Evolutionary conservation across 2,113 vertebrate genomes (phyloP), one percentile per base, ranked within the genome.

Genomic region (Ancistrus triradiatus): DNA sequence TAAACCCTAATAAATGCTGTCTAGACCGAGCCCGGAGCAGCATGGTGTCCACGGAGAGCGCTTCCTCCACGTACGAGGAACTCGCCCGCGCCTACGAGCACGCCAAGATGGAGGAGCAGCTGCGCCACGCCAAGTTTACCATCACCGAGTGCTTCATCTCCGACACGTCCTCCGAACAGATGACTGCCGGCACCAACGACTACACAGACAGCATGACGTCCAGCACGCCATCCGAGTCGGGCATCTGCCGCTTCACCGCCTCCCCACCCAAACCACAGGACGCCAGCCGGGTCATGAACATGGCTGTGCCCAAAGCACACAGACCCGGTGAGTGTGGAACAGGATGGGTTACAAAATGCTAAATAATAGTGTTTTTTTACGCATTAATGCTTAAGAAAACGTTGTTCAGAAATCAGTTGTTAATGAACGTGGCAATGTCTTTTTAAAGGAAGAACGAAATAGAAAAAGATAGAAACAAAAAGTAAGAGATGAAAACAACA

Each of bases 111-210:
- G 96, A 99, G 76, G 96, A 99, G 71, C 96, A 99, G 84, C 89
- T 99, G 74, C 85, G 95, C 49, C 95, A 99, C 1, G 96, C 96
- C 82, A 99, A 98, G 89, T 99, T 99, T 91, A 98, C 95, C 85
- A 97, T 99, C 86, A 99, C 96, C 0, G 96, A 99, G 74, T 99
- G 96, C 90, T 99, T 99, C 91, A 98, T 99, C 74, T 99, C 96
- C 0, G 96, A 99, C 87, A 99, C 96, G 0, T 99, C 96, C 0
- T 98, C 95, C 0, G 96, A 98, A 75, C 96, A 99, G 87, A 87
- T 98, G 85, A 98, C 95, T 46, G 96, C 96, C 74, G 96, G 96
- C 85, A 98, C 95, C 80, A 98, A 98, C 6, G 96, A 98, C 78
- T 98, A 98, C 89, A 97, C 95, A 2, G 96, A 98, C 90, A 98